Conservation (phyloP, 37 sponge, comb jelly and placozoan genomes). For the Spongia lamella region DNA sequence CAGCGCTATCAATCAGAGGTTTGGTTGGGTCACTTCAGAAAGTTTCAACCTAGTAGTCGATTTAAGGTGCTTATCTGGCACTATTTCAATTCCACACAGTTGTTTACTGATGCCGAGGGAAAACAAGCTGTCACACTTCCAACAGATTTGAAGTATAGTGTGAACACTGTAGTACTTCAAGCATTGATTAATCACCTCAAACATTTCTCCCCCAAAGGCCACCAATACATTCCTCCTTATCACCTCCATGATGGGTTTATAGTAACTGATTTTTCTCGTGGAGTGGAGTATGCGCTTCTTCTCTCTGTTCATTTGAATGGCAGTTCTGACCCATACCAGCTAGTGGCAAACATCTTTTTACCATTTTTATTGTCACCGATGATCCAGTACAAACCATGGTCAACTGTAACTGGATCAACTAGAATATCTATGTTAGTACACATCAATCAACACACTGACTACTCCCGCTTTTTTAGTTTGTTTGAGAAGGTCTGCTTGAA, state of each 20-base stretch:
- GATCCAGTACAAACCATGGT: constrained; percentile 12
- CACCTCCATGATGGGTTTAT: constrained; percentile 48
- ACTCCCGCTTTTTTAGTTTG: constrained; percentile 24
- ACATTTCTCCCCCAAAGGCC: background rate
- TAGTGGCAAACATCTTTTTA: constrained; percentile 48
- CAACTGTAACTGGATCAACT: background rate
- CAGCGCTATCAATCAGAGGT: constrained; percentile 5
- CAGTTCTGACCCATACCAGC: background rate
- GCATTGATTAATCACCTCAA: constrained; percentile 37
- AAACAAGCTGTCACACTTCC: constrained; percentile 29
- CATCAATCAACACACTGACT: background rate
- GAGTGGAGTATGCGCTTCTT: constrained; percentile 38
- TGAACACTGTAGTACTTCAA: constrained; percentile 45
- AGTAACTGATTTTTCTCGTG: constrained; percentile 34
- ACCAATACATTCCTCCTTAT: constrained; percentile 7
- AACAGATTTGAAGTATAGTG: background rate
- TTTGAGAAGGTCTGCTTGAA: constrained; percentile 38
- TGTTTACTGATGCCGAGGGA: constrained; percentile 34
- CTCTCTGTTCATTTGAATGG: constrained; percentile 32
- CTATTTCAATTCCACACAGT: constrained; percentile 46
- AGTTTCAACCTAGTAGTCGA: constrained; percentile 26
- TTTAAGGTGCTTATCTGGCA: constrained; percentile 41
- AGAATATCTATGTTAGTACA: background rate
- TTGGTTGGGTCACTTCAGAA: constrained; percentile 24
- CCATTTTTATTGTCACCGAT: constrained; percentile 51